phyloP scores from a whole-genome alignment of 2,888 invertebrate genomes.

The Sympetrum striolatum region DNA sequence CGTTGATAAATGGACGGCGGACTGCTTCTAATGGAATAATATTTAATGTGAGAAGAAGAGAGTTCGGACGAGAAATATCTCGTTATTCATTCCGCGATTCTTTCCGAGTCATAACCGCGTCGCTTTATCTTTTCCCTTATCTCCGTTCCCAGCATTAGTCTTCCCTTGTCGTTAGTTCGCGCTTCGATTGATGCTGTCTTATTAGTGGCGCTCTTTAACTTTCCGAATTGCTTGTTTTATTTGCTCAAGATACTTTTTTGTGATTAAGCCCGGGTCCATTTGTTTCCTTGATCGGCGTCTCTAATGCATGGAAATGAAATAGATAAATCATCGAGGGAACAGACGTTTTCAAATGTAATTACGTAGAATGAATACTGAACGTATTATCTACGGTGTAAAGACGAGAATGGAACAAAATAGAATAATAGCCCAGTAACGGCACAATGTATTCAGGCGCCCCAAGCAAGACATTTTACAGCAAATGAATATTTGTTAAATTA shows the following conservation, averaged over 20 bases:
- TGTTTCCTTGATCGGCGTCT: too few species aligned
- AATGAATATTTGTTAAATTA: too few species aligned
- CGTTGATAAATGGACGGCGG: constrained; percentile 18
- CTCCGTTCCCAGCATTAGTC: background rate
- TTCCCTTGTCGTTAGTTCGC: background rate
- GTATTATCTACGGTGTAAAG: too few species aligned
- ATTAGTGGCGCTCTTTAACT: background rate
- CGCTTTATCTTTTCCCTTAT: background rate
- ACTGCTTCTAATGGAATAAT: constrained; percentile 25
- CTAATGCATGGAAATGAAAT: too few species aligned
- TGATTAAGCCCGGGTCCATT: too few species aligned
- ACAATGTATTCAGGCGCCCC: too few species aligned
- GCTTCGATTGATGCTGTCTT: background rate
- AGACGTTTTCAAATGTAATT: too few species aligned
- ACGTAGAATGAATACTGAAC: too few species aligned
- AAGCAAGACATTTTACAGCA: too few species aligned
- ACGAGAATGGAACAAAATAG: too few species aligned
- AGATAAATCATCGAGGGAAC: too few species aligned
- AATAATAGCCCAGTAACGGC: too few species aligned
- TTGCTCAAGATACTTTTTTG: background rate
- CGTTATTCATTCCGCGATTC: background rate
- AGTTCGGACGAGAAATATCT: background rate
- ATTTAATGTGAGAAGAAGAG: background rate
- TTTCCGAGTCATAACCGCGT: background rate
- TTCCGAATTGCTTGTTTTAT: background rate